Evolutionary conservation across 1,140 invertebrate genomes (phyloP).

Genomic region (Temnothorax longispinosus): DNA sequence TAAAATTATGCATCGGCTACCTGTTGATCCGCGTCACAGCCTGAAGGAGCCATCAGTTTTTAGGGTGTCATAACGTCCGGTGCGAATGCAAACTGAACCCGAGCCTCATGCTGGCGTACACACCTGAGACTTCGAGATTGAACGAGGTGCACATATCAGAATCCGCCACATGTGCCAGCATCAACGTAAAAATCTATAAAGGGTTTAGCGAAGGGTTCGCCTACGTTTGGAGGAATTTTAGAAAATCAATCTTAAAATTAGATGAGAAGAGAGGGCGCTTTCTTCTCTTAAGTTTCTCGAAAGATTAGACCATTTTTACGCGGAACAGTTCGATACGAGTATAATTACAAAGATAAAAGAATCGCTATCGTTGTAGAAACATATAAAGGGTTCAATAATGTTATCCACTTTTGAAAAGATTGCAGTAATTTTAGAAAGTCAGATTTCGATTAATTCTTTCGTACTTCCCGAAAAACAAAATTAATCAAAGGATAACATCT

Average conservation of each 20-base stretch:
- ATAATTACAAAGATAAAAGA: background rate
- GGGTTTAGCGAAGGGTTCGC: background rate
- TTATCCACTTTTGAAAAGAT: background rate
- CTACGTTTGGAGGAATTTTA: background rate
- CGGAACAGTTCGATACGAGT: background rate
- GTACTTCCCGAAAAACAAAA: background rate
- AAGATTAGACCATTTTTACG: background rate
- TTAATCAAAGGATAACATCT: no score
- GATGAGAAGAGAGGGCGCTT: background rate
- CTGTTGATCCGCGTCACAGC: constrained; percentile 35
- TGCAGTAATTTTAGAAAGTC: background rate
- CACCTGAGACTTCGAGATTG: constrained; percentile 12
- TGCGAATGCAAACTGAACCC: background rate
- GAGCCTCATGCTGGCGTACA: no score
- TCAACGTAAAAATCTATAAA: background rate
- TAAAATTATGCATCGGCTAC: constrained; percentile 37
- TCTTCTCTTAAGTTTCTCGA: background rate
- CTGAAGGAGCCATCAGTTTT: constrained; percentile 10
- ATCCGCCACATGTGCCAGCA: background rate
- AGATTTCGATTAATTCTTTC: background rate
- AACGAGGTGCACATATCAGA: background rate
- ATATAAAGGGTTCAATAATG: background rate
- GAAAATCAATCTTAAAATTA: background rate
- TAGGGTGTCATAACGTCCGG: background rate
- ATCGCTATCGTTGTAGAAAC: background rate